phyloP scores from a whole-genome alignment of 2,113 vertebrate genomes.

The Oreochromis tanganicae region DNA sequence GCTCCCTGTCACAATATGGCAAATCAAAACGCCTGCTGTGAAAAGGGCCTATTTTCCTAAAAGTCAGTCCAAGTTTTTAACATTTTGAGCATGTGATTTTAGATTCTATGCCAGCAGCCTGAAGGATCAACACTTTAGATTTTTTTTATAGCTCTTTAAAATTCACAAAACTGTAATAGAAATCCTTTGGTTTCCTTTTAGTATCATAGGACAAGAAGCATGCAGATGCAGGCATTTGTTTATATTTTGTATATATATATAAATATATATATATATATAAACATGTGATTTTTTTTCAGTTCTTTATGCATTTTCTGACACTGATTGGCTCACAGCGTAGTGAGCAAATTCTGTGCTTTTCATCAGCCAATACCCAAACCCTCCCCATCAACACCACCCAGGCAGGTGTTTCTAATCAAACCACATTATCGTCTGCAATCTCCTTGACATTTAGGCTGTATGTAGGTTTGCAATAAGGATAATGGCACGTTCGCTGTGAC shows the following conservation, averaged over 20 bases:
- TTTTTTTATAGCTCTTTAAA: not conserved
- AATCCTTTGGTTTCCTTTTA: not conserved
- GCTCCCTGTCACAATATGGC: not conserved
- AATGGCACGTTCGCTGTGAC: not conserved
- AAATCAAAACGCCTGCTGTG: not conserved
- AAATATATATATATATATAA: not conserved
- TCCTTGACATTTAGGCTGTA: not conserved
- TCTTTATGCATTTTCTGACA: not conserved
- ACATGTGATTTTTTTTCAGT: rapidly evolving
- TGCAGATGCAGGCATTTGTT: not conserved
- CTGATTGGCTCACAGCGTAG: not conserved
- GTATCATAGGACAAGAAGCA: not conserved
- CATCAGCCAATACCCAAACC: not conserved
- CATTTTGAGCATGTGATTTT: not conserved
- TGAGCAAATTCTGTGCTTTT: not conserved
- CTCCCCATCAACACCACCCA: not conserved
- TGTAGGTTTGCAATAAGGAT: not conserved
- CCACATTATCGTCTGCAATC: not conserved
- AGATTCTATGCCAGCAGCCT: not conserved
- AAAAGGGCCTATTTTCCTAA: not conserved
- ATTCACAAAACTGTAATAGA: not conserved
- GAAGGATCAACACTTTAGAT: not conserved
- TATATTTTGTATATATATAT: not conserved
- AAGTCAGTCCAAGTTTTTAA: not conserved
- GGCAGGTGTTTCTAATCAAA: not conserved